Conservation (phyloP, 2,888 invertebrate genomes). For the Drosophila rubida region DNA sequence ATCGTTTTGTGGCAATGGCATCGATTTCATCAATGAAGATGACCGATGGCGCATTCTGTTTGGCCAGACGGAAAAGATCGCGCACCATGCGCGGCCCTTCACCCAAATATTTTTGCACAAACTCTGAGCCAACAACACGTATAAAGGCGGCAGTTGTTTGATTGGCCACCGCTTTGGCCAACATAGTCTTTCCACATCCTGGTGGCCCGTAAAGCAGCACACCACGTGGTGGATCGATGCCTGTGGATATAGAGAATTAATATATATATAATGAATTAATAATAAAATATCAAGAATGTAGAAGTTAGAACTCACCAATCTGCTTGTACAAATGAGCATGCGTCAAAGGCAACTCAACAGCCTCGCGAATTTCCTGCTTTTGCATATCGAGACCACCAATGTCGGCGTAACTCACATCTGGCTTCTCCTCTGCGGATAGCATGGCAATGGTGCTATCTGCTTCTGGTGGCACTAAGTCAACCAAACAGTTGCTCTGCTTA, state of each 20-base stretch:
- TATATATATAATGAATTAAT: background rate
- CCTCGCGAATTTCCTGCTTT: slow-evolving; percentile 99
- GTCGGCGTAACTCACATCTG: slow-evolving; percentile 97
- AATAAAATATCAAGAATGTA: no score
- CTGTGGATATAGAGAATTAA: slow-evolving; percentile 26
- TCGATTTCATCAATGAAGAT: slow-evolving; percentile 99
- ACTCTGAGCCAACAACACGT: slow-evolving; percentile 99
- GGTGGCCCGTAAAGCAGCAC: slow-evolving; percentile 99
- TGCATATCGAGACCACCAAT: slow-evolving; percentile 99
- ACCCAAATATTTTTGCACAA: slow-evolving; percentile 99
- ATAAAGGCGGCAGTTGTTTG: slow-evolving; percentile 99
- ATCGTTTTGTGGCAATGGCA: slow-evolving; percentile 99
- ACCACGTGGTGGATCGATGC: slow-evolving; percentile 98
- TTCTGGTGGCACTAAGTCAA: slow-evolving; percentile 99
- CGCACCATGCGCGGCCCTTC: slow-evolving; percentile 99
- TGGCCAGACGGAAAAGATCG: slow-evolving; percentile 98
- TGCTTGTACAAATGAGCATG: slow-evolving; percentile 99
- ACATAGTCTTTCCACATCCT: slow-evolving; percentile 99
- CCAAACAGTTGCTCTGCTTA: slow-evolving; percentile 99
- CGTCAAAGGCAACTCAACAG: slow-evolving; percentile 98
- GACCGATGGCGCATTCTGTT: slow-evolving; percentile 99
- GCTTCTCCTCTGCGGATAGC: slow-evolving; percentile 98
- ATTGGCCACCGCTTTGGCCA: slow-evolving; percentile 99
- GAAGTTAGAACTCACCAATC: slow-evolving; percentile 88
- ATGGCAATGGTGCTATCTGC: slow-evolving; percentile 99